Conservation (phyloP, 2,888 invertebrate species). For the Epiblema foenella region DNA sequence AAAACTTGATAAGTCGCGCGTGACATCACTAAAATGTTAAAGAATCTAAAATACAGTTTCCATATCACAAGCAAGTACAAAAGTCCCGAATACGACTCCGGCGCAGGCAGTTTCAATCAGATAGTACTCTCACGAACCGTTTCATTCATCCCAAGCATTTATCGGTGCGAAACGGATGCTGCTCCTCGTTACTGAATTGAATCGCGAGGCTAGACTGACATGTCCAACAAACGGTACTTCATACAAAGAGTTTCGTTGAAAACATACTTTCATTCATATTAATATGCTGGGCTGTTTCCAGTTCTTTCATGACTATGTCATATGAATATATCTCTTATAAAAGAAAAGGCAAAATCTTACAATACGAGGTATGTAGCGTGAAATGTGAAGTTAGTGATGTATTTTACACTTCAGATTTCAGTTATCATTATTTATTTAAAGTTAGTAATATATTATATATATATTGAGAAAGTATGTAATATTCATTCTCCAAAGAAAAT, state of each 20-base stretch:
- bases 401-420: too few relatives aligned
- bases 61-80: not conserved
- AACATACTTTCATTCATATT: not conserved
- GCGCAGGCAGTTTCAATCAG: conserved; percentile 58
- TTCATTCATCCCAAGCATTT: conserved; percentile 74
- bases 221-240: conserved; percentile 4
- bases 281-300: not conserved
- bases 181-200: conserved; percentile 60
- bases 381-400: not conserved
- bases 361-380: not conserved
- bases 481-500: too few relatives aligned
- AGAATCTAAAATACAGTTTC: not conserved
- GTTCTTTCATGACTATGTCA: not conserved
- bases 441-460: too few relatives aligned
- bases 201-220: conserved; percentile 45
- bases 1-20: not conserved
- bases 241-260: not conserved
- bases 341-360: too few relatives aligned
- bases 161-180: conserved; percentile 72
- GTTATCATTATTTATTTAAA: too few relatives aligned
- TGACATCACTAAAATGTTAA: not conserved
- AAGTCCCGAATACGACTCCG: conserved; percentile 43
- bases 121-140: conserved; percentile 72
- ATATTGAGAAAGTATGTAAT: too few relatives aligned
- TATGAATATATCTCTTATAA: not conserved